Conservation (phyloP, 2,113 vertebrate species). For the Ceyx margarethae region DNA sequence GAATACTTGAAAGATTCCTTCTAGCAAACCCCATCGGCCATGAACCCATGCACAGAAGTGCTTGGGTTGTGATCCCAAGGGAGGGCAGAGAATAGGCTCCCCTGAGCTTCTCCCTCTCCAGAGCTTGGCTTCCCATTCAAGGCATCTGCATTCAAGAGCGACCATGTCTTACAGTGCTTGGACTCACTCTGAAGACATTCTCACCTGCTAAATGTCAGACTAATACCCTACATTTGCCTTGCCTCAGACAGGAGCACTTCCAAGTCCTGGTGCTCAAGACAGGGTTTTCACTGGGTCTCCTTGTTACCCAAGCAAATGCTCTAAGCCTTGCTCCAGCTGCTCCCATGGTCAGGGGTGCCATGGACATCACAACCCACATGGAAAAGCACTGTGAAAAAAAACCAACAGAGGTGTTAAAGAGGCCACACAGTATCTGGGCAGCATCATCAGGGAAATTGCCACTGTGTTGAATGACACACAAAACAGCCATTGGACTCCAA, state of each 20-base stretch:
- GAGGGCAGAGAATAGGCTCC: not conserved
- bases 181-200: not conserved
- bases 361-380: not conserved
- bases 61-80: not conserved
- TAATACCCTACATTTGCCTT: not conserved
- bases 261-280: not conserved
- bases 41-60: not conserved
- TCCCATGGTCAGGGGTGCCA: not conserved
- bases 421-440: not conserved
- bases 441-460: not conserved
- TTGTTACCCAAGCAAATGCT: accelerated
- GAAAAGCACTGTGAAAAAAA: not conserved
- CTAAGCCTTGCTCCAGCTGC: not conserved
- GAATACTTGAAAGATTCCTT: slow-evolving; percentile 47
- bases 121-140: not conserved
- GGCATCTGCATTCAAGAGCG: not conserved
- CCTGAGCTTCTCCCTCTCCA: not conserved
- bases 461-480: not conserved
- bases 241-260: not conserved
- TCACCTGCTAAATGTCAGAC: not conserved
- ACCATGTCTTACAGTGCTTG: not conserved
- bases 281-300: not conserved
- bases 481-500: not conserved
- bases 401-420: not conserved
- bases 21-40: slow-evolving; percentile 38